phyloP scores from a whole-genome alignment of 1,140 invertebrate genomes.

The Lepidurus couesii region DNA sequence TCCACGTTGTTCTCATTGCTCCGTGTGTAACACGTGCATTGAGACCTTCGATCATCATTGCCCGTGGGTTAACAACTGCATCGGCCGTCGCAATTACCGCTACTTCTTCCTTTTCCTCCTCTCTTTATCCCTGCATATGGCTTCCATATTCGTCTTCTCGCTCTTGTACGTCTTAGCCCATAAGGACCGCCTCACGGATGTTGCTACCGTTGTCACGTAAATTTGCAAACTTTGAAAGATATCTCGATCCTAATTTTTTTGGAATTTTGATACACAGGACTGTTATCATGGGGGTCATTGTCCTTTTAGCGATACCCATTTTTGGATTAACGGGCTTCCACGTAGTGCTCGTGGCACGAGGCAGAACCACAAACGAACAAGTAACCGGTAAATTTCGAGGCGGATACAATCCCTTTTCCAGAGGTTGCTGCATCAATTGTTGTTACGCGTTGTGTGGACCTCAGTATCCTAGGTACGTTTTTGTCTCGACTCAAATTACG shows the following conservation, averaged over 20 bases:
- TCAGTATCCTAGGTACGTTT: slow-evolving; percentile 84
- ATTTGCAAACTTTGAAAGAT: background rate
- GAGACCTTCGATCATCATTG: slow-evolving; percentile 99
- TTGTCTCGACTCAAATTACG: background rate
- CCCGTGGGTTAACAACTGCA: slow-evolving; percentile 99
- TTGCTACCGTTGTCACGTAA: slow-evolving; percentile 78
- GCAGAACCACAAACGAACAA: slow-evolving; percentile 99
- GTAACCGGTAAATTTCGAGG: slow-evolving; percentile 97
- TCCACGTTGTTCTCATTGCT: slow-evolving; percentile 97
- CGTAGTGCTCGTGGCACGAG: slow-evolving; percentile 89
- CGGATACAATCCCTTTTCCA: slow-evolving; percentile 93
- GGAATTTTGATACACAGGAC: slow-evolving; percentile 56
- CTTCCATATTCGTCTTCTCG: slow-evolving; percentile 90
- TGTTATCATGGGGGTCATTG: slow-evolving; percentile 84
- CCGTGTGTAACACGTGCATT: slow-evolving; percentile 97
- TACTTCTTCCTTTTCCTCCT: slow-evolving; percentile 98
- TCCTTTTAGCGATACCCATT: slow-evolving; percentile 89
- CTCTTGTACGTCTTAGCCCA: slow-evolving; percentile 83
- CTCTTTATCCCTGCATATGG: slow-evolving; percentile 93
- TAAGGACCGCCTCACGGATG: slow-evolving; percentile 70
- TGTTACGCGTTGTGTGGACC: slow-evolving; percentile 92
- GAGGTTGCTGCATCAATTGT: slow-evolving; percentile 89
- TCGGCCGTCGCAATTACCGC: slow-evolving; percentile 95
- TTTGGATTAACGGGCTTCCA: slow-evolving; percentile 97
- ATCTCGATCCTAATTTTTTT: slow-evolving; percentile 37